Base-by-base conservation (phyloP, 2,888 invertebrate genomes). In the Drosophila subquinaria region DNA sequence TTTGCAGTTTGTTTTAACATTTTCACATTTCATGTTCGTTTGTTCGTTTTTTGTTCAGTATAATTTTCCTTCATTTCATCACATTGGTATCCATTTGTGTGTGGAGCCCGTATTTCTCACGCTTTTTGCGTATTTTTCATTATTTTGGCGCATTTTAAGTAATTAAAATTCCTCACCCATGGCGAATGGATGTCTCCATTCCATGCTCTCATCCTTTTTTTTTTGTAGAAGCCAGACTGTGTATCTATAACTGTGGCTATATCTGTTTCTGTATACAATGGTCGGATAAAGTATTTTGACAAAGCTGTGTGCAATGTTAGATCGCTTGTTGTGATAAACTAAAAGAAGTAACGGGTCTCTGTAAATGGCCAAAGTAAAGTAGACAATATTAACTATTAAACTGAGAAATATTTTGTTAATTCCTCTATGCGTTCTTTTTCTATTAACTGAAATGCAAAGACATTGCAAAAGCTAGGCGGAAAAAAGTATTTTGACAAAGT, bases 131-230 rank as follows among this genome's bases (percentile, higher is more conserved):
- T 70, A 69, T 72, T 79, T 72, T 76, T 62, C 50, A 76, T 74
- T 62, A 70, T 69, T 74, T 61, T 67, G 42, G 56, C 62, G 67
- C 73, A 73, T 73, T 81, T 86, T 79, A 88, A 81, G 88, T 86
- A 89, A 86, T 89, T 88, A 80, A 85, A 87, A 81, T 75, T 73
- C 74, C 59, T 59, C 42, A 69, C 71, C 73, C 71, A 67, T 66
- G 45, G 50, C 66, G 65, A 70, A 70, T 64, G 64, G 60, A 61
- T 72, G 30, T 52, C 45, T 51, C 43, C 10, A 23, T 27, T 10
- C 45, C 40, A 33, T 51, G 30, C 2, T 27, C 0, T 42, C 4
- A 33, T 15, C 2, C n/a, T 11, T 38, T 23, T 43, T 27, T 43
- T 11, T 20, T 10, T 17, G 17, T 17, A 17, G 17, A 40, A 27